Evolutionary conservation across 2,888 invertebrate species (phyloP), one percentile per base, ranked within the genome.

Genomic region (Dione vanillae): DNA sequence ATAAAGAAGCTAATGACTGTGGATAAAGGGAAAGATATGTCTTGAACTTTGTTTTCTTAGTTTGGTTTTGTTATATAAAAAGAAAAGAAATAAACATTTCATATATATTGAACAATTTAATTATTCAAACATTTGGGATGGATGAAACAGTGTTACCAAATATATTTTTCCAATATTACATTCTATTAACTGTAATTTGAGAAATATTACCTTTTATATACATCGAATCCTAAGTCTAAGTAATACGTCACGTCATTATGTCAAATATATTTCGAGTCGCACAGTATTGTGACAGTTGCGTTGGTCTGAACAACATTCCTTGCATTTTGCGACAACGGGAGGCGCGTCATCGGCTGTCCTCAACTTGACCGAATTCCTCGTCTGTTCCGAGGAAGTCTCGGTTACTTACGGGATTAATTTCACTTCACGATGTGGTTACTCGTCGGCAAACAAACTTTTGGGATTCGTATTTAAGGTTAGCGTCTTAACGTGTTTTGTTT

Each of bases 281-380:
- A 7, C 3, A 40, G 16, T 56, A 0, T 40, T 19, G 16, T 56
- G 37, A 54, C 54, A n/a, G 54, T 56, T 16, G 37, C 16, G 12
- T 16, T 11, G 19, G 40, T 11, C 27, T 27, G 27, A 27, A 27
- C 27, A 27, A 19, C 61, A 59, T 62, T 54, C 61, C 54, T 40
- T 3, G 45, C 45, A 49, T 61, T 27, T 37, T 45, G 41, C 45
- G 43, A 62, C 67, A 62, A 62, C 62, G 49, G 62, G 62, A 62
- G 45, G 37, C 54, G 27, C 40, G 66, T 56, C 70, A 56, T 41
- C 62, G 52, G 52, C 19, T 47, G 2, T 20, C 12, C 58, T 52
- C 65, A 35, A 16, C 59, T 54, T 49, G 20, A 35, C 41, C 45
- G 19, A 62, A 70, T 70, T 67, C 70, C 52, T 45, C 11, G 47